These are phyloP conservation scores for Psettodes erumei DNA, from an alignment of 2,113 vertebrate genomes.

Conservation along the genomic window DNA sequence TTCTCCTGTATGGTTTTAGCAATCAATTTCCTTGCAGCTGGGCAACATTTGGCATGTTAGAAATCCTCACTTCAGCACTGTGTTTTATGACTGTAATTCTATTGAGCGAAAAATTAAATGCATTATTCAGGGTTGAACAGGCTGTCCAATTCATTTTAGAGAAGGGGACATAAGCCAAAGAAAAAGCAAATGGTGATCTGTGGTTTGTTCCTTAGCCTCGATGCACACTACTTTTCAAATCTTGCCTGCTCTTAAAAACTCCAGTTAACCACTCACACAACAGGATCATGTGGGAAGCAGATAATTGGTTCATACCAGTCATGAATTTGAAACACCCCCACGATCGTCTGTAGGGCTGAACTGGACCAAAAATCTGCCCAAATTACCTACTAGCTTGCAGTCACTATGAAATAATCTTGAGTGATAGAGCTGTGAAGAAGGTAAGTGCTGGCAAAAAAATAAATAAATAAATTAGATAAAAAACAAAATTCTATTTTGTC, in stretches of 20 bases:
- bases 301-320: background rate
- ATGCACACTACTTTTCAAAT: background rate
- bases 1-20: constrained; percentile 19
- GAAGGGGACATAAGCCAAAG: constrained; percentile 41
- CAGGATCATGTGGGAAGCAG: background rate
- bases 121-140: constrained; percentile 50
- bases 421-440: constrained; percentile 1
- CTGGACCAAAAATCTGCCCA: background rate
- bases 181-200: constrained; percentile 20
- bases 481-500: constrained; percentile 44
- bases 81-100: constrained; percentile 54
- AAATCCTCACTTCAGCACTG: constrained; percentile 46
- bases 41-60: constrained; percentile 40
- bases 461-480: background rate
- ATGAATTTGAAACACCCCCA: background rate
- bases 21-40: constrained; percentile 23
- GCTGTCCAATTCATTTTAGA: constrained; percentile 51
- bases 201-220: constrained; percentile 1
- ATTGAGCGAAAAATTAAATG: constrained; percentile 54
- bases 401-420: constrained; percentile 30
- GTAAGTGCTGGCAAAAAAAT: constrained; percentile 39
- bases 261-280: background rate
- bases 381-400: background rate
- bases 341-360: background rate
- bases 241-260: background rate